phyloP scores from a whole-genome alignment of 53 echinoderm and acorn worm species.

The Henricia sp. region DNA sequence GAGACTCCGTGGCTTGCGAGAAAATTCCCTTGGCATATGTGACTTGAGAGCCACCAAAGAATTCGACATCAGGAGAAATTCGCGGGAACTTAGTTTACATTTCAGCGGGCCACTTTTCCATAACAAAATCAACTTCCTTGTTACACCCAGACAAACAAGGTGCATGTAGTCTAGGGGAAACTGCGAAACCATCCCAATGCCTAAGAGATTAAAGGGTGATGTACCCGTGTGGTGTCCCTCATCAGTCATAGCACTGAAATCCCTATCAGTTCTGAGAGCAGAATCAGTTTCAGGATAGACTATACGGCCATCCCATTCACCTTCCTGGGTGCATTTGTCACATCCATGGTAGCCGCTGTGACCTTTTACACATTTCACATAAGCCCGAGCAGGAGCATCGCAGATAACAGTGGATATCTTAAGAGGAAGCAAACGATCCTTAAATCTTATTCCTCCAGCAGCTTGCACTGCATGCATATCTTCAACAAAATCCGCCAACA shows the following conservation, averaged over 20 bases:
- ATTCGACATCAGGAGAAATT: constrained; percentile 30
- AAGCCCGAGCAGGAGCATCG: constrained; percentile 73
- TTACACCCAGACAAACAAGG: constrained; percentile 70
- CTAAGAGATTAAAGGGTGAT: constrained; percentile 41
- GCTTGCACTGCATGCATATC: too few relatives aligned
- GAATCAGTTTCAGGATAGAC: constrained; percentile 55
- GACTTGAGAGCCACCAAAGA: constrained; percentile 17
- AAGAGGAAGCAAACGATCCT: too few relatives aligned
- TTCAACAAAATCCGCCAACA: too few relatives aligned
- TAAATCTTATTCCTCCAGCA: too few relatives aligned
- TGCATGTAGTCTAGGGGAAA: constrained; percentile 76
- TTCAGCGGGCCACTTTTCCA: constrained; percentile 66
- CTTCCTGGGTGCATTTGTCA: constrained; percentile 59
- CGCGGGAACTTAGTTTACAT: constrained; percentile 37
- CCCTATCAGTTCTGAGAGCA: constrained; percentile 53
- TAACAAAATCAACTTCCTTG: constrained; percentile 50
- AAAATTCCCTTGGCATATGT: constrained; percentile 11
- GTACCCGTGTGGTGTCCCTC: constrained; percentile 62
- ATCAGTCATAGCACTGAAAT: constrained; percentile 47
- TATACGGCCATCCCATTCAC: constrained; percentile 41
- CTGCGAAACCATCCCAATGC: constrained; percentile 49
- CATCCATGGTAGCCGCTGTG: constrained; percentile 64
- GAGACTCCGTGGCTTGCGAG: neutral
- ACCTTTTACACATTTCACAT: constrained; percentile 61
- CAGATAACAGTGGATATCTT: constrained; percentile 43